Evolutionary conservation across 2,113 vertebrate species (phyloP).

Genomic region (Parotia lawesii): DNA sequence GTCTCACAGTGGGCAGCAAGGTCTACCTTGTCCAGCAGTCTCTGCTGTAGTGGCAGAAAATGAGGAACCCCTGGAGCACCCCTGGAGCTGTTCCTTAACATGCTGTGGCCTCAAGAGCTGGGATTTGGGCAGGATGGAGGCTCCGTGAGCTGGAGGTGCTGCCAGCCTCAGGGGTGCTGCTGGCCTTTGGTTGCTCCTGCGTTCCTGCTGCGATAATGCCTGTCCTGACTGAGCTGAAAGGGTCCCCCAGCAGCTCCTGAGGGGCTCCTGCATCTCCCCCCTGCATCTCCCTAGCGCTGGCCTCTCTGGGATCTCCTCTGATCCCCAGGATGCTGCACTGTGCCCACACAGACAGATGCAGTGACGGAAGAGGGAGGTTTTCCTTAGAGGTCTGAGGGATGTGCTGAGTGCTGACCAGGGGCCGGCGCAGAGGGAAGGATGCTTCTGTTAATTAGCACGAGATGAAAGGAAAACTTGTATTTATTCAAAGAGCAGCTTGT

Average conservation of each 20-base stretch:
- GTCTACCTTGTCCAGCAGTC: not conserved
- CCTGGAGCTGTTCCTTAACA: not conserved
- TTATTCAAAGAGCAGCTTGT: conserved; percentile 39
- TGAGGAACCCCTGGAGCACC: not conserved
- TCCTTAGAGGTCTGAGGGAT: conserved; percentile 1
- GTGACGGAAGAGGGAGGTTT: not conserved
- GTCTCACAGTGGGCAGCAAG: not conserved
- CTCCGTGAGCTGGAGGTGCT: not conserved
- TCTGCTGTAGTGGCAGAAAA: not conserved
- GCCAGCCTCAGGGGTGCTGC: not conserved
- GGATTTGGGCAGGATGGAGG: not conserved
- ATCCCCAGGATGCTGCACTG: not conserved
- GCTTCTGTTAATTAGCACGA: conserved; percentile 52
- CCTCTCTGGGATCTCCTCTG: not conserved
- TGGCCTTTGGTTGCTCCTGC: not conserved
- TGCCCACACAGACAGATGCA: accelerated
- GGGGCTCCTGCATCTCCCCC: not conserved
- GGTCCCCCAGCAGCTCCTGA: not conserved
- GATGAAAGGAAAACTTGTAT: conserved; percentile 50
- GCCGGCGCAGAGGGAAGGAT: not conserved
- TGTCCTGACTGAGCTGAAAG: accelerated
- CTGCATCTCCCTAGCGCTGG: accelerated
- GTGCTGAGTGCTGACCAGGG: not conserved
- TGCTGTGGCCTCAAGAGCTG: not conserved
- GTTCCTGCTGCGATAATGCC: accelerated